Evolutionary conservation across 1,140 invertebrate species (phyloP).

Genomic region (Pomacea maculata): DNA sequence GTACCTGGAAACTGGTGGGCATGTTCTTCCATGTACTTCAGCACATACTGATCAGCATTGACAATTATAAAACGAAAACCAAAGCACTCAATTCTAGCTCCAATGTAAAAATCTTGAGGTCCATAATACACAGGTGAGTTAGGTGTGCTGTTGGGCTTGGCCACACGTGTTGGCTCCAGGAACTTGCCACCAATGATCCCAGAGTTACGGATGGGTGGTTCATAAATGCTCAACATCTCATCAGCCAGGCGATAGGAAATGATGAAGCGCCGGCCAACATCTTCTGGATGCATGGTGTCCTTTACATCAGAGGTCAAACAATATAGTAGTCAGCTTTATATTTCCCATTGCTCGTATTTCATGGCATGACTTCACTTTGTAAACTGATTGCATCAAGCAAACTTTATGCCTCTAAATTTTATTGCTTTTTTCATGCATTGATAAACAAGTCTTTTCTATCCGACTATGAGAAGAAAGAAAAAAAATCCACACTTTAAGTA

Average conservation of each 20-base stretch:
- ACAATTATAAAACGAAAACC: constrained; percentile 63
- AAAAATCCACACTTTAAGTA: too few relatives aligned
- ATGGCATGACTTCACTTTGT: too few relatives aligned
- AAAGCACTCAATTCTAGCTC: constrained; percentile 63
- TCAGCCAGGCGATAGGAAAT: constrained; percentile 64
- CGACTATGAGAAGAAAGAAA: too few relatives aligned
- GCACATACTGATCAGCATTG: constrained; percentile 64
- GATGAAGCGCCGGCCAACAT: constrained; percentile 64
- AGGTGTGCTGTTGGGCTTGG: constrained; percentile 59
- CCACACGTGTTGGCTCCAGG: constrained; percentile 63
- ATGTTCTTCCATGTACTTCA: constrained; percentile 65
- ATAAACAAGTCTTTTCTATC: too few relatives aligned
- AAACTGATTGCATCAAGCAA: too few relatives aligned
- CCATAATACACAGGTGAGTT: constrained; percentile 64
- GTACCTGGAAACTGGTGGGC: constrained; percentile 59
- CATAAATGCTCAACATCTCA: constrained; percentile 66
- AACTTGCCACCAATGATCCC: constrained; percentile 66
- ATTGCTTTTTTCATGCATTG: too few relatives aligned
- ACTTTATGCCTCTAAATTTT: too few relatives aligned
- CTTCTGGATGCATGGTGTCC: constrained; percentile 61
- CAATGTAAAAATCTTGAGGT: constrained; percentile 65
- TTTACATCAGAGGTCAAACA: constrained; percentile 18
- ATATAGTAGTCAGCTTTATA: too few relatives aligned
- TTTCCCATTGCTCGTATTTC: too few relatives aligned
- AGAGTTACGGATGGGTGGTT: constrained; percentile 64